These are phyloP conservation scores for Mythimna lalbum DNA, from an alignment of 2,888 invertebrate genomes.

Conservation along the genomic window DNA sequence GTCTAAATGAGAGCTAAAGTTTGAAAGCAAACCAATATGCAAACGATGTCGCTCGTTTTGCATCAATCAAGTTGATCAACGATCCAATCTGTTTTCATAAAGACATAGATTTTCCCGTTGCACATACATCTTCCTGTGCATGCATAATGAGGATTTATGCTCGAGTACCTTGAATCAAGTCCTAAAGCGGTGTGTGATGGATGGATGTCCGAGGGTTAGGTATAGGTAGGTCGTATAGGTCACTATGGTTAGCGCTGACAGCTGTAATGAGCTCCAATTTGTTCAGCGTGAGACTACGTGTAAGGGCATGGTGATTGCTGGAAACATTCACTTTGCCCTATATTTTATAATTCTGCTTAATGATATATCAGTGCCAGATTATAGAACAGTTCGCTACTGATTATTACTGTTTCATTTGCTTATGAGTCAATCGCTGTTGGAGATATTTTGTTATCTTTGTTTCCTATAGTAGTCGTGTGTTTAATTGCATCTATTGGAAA, in stretches of 20 bases:
- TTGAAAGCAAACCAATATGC: not conserved
- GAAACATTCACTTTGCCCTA: conserved; percentile 52
- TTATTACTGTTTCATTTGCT: conserved; percentile 26
- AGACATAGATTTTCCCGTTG: conserved; percentile 57
- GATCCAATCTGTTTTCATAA: conserved; percentile 47
- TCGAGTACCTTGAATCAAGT: conserved; percentile 54
- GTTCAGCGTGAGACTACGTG: conserved; percentile 29
- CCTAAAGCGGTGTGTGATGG: conserved; percentile 56
- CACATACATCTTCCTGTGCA: conserved; percentile 51
- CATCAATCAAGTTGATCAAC: conserved; percentile 49
- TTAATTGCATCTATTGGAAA: not conserved
- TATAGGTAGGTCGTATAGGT: conserved; percentile 53
- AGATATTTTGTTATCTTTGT: conserved; percentile 8
- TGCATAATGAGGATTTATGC: conserved; percentile 57
- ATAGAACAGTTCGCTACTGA: conserved; percentile 20
- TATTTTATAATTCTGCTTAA: conserved; percentile 47
- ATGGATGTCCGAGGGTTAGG: conserved; percentile 42
- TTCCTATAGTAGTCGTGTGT: not conserved
- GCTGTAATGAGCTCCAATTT: conserved; percentile 56
- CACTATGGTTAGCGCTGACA: conserved; percentile 44
- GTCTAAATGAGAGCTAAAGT: not conserved
- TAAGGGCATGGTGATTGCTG: conserved; percentile 37
- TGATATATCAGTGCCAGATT: conserved; percentile 8
- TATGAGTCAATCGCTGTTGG: not conserved
- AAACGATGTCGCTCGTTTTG: conserved; percentile 14